A percentile compares a stretch with the other conserved stretches of the same genome.
Conservation (phyloP, 2,797 vertebrate genomes). For the Lepilemur ruficaudatus region DNA sequence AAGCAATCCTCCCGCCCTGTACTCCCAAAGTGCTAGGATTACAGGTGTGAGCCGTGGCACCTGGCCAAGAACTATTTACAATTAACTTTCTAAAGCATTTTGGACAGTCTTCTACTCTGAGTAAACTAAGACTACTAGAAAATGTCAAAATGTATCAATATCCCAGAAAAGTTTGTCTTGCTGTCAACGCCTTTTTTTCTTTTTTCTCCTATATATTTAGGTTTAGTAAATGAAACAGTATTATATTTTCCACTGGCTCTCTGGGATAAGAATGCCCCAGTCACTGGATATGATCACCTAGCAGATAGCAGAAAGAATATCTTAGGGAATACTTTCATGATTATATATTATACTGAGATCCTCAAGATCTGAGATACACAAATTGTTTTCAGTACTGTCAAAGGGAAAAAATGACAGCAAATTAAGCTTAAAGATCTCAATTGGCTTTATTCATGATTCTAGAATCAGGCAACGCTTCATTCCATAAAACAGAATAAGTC, state of each 20-base stretch:
- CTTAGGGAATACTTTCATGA: neutral
- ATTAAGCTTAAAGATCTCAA: neutral
- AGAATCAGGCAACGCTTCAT: neutral
- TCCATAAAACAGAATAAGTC: neutral
- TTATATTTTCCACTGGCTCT: neutral
- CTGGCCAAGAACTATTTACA: neutral
- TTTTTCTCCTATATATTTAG: neutral
- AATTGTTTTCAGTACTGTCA: neutral
- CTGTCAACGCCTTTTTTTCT: neutral
- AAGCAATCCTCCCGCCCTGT: neutral
- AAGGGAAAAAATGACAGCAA: neutral
- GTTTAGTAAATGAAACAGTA: neutral
- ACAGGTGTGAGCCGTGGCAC: neutral
- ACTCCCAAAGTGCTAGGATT: neutral
- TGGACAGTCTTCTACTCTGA: neutral
- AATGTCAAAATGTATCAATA: neutral
- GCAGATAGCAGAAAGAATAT: neutral
- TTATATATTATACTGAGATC: constrained; percentile 3
- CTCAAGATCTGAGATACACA: neutral
- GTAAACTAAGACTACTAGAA: neutral
- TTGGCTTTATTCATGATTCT: neutral
- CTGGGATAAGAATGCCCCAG: neutral
- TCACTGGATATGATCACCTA: neutral
- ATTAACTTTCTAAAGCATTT: neutral
- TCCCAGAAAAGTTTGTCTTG: neutral